Evolutionary conservation across 2,113 vertebrate species (phyloP), one percentile per base, ranked within the genome.

Genomic region (Xerus inauris): DNA sequence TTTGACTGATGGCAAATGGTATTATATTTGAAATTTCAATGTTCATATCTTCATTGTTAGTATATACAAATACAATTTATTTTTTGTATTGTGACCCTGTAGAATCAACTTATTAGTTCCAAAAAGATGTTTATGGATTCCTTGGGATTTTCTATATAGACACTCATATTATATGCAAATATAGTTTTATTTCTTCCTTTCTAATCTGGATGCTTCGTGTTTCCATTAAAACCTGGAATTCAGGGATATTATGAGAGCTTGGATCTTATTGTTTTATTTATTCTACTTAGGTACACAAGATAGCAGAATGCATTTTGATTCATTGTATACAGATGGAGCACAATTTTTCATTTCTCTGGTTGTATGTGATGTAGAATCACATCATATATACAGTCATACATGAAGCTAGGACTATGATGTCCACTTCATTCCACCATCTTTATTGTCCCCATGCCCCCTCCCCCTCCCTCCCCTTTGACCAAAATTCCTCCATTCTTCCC

Each of bases 91-190:
- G 4, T 64, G 47, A 87, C 6, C 76, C 54, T 95, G 59, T 17
- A 83, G 62, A 90, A 87, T 17, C 81, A 38, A 81, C 35, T 81
- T 89, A 73, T 72, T 88, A 51, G 28, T 82, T 77, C 67, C 83
- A 62, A n/a, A 42, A 83, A 24, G 3, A 0, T 35, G 35, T 65
- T 86, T 47, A 22, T 86, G 49, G 82, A 67, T 90, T 87, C 62
- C 69, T 86, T 71, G 62, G 67, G 32, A 91, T 93, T 83, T 95
- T 72, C 51, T 87, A 5, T 51, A 12, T 76, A 89, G 57, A 87
- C 16, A 87, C n/a, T 45, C 45, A 95, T 11, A 8, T 20, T 26
- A 38, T 14, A 40, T 91, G 35, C 24, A 87, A 95, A 91, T n/a
- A 26, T 22, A 38, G 13, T 32, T 92, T 88, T 71, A 40, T 65